phyloP scores from a whole-genome alignment of 1,140 invertebrate species.

The Teleogryllus occipitalis region DNA sequence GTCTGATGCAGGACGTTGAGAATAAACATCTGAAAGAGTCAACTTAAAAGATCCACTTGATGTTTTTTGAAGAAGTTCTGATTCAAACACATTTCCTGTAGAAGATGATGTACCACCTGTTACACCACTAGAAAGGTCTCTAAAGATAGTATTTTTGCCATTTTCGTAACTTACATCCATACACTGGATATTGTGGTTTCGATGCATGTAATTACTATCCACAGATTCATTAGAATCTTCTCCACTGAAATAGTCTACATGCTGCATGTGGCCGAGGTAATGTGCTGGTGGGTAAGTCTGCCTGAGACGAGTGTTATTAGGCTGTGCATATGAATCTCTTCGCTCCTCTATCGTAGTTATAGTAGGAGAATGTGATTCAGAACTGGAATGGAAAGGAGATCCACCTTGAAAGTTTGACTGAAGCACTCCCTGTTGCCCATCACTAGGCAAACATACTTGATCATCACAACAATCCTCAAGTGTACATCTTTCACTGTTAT shows the following conservation, averaged over 20 bases:
- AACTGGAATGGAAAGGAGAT: neutral
- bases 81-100: conserved; percentile 17
- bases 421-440: neutral
- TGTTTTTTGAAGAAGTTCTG: conserved; percentile 36
- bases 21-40: conserved; percentile 68
- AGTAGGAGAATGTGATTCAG: neutral
- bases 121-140: neutral
- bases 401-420: neutral
- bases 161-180: conserved; percentile 19
- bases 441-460: neutral
- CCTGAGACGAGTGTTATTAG: conserved; percentile 21
- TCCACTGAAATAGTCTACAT: conserved; percentile 10
- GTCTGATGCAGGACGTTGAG: conserved; percentile 63
- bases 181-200: conserved; percentile 8
- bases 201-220: conserved; percentile 7
- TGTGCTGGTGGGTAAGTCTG: conserved; percentile 28
- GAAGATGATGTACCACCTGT: conserved; percentile 8
- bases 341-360: conserved; percentile 3
- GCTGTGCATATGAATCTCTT: conserved; percentile 12
- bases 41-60: conserved; percentile 49
- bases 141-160: conserved; percentile 15
- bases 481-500: neutral
- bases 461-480: neutral
- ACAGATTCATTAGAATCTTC: conserved; percentile 17
- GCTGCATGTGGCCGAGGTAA: neutral